A percentile compares a stretch with the other conserved stretches of the same genome.
phyloP scores from a whole-genome alignment of 2,113 vertebrate species.

The Labeo catla region DNA sequence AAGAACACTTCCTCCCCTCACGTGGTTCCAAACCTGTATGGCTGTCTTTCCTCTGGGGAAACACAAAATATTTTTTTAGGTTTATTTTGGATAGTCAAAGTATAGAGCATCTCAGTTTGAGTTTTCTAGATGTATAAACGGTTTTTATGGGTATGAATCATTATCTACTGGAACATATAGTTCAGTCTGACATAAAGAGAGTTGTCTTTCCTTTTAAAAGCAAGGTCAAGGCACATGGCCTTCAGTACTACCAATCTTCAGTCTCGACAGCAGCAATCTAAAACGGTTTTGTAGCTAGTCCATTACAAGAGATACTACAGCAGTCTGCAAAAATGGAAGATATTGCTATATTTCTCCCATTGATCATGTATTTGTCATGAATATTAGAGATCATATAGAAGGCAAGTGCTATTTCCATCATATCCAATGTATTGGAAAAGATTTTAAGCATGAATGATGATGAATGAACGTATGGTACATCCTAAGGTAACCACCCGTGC shows the following conservation, averaged over 20 bases:
- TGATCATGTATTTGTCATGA: not conserved
- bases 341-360: not conserved
- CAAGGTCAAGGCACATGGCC: slow-evolving; percentile 30
- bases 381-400: not conserved
- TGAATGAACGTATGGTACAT: not conserved
- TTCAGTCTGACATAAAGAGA: slow-evolving; percentile 18
- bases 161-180: slow-evolving; percentile 16
- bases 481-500: slow-evolving; percentile 44
- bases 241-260: not conserved
- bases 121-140: not conserved
- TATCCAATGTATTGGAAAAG: not conserved
- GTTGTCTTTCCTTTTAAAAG: slow-evolving; percentile 13
- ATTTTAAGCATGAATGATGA: not conserved
- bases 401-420: not conserved
- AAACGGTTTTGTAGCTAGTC: not conserved
- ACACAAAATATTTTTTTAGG: not conserved
- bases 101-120: not conserved
- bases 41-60: not conserved
- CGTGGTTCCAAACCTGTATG: not conserved
- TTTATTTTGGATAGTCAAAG: no score
- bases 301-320: slow-evolving; percentile 7
- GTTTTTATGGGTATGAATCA: not conserved
- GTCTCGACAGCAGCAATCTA: not conserved
- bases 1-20: not conserved
- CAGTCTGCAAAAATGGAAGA: not conserved